These are phyloP conservation scores for Perdita meconis DNA, from an alignment of 2,888 invertebrate species.

Conservation along the genomic window DNA sequence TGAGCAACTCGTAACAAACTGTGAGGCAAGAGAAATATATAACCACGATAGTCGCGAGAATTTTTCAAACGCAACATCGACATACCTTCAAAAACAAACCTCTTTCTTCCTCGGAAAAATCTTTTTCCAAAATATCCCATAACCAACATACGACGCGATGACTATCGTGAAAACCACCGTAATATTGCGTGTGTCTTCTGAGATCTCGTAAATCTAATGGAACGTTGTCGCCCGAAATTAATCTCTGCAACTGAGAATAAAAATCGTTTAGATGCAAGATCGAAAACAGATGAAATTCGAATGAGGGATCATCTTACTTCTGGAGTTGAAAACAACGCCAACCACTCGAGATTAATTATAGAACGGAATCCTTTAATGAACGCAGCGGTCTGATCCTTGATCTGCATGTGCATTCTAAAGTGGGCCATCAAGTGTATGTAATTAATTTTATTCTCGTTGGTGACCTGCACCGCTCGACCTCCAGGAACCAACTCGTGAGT, in stretches of 20 bases:
- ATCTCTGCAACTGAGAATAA: conserved; percentile 90
- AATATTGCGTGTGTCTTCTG: conserved; percentile 97
- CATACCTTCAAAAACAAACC: conserved; percentile 96
- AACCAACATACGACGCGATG: conserved; percentile 99
- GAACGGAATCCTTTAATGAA: conserved; percentile 98
- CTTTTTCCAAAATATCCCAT: conserved; percentile 98
- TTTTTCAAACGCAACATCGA: not conserved
- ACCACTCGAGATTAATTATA: conserved; percentile 97
- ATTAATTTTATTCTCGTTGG: conserved; percentile 98
- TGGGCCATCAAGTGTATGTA: conserved; percentile 99
- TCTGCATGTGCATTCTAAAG: conserved; percentile 99
- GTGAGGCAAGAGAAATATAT: conserved; percentile 53
- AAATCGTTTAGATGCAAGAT: not conserved
- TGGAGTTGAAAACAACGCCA: conserved; percentile 96
- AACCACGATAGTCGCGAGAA: not conserved
- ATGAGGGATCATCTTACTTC: conserved; percentile 85
- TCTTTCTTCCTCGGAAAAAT: conserved; percentile 96
- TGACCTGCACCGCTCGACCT: conserved; percentile 96
- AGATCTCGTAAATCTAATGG: conserved; percentile 95
- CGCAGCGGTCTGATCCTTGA: conserved; percentile 97
- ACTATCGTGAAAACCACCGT: conserved; percentile 99
- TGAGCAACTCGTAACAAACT: conserved; percentile 98
- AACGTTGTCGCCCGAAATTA: conserved; percentile 98
- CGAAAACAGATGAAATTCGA: not conserved
- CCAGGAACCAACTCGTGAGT: conserved; percentile 98